These are phyloP conservation scores for Mastomys natalensis DNA, from an alignment of 2,113 vertebrate genomes.

Conservation along the genomic window DNA sequence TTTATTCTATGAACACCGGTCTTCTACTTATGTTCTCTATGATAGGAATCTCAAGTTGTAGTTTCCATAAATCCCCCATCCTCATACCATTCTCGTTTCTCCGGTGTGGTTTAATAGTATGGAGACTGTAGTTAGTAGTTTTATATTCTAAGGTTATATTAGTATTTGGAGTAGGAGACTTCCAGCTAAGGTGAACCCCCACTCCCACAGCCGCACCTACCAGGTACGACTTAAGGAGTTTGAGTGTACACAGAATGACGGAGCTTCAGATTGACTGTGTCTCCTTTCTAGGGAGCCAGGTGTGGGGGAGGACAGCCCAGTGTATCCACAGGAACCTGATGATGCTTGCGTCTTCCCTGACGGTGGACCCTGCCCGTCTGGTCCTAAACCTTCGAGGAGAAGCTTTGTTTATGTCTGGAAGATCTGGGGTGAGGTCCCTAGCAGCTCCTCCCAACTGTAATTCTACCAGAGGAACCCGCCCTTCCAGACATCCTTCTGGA, in stretches of 20 bases:
- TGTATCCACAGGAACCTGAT: slow-evolving; percentile 88
- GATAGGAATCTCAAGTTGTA: neutral
- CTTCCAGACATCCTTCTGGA: slow-evolving; percentile 4
- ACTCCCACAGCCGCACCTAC: neutral
- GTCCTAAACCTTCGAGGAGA: slow-evolving; percentile 81
- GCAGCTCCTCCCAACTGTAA: neutral
- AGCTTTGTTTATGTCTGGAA: slow-evolving; percentile 96
- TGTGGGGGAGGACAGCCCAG: slow-evolving; percentile 87
- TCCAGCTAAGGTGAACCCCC: neutral
- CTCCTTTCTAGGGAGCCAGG: slow-evolving; percentile 87
- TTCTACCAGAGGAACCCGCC: neutral
- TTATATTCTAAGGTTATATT: too few relatives aligned
- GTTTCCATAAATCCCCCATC: neutral
- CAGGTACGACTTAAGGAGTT: neutral
- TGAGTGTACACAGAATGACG: neutral
- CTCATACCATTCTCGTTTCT: too few relatives aligned
- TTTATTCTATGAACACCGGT: neutral
- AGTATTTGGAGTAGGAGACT: too few relatives aligned
- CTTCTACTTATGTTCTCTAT: slow-evolving; percentile 9
- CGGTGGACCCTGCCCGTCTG: slow-evolving; percentile 87
- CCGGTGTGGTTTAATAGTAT: neutral
- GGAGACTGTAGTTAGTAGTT: neutral
- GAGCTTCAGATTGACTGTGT: neutral
- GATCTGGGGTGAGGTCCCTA: slow-evolving; percentile 90
- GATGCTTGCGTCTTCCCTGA: slow-evolving; percentile 90